Evolutionary conservation across 2,888 invertebrate species (phyloP).

Genomic region (Protophormia terraenovae): DNA sequence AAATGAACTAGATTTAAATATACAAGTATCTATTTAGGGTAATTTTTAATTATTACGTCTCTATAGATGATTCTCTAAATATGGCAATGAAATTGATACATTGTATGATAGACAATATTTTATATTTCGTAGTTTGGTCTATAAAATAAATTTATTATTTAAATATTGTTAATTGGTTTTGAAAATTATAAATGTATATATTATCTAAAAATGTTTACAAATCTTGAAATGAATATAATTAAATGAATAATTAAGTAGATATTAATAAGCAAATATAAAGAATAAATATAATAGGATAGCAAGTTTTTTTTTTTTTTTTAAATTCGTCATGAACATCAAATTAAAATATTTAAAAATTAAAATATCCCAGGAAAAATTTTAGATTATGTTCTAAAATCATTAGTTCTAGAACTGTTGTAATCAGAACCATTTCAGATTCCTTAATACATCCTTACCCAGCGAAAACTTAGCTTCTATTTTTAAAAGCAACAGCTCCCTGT

Average conservation of each 20-base stretch:
- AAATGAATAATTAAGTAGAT: background rate
- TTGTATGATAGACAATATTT: background rate
- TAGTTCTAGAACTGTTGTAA: no score
- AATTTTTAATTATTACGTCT: slow-evolving; percentile 49
- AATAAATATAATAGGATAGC: no score
- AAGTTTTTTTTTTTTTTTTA: no score
- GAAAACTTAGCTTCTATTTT: no score
- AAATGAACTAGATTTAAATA: slow-evolving; percentile 16
- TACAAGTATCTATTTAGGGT: slow-evolving; percentile 22
- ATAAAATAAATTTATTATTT: background rate
- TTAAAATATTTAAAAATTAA: no score
- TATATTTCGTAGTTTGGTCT: background rate
- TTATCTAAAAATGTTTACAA: background rate
- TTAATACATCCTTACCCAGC: no score
- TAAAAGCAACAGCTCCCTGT: no score
- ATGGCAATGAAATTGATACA: background rate
- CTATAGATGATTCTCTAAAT: slow-evolving; percentile 6
- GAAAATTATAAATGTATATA: no score
- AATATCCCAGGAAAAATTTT: no score
- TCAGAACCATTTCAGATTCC: no score
- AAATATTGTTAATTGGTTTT: background rate
- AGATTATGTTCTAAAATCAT: no score
- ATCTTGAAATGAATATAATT: background rate
- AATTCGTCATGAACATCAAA: no score
- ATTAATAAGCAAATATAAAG: background rate